Percentiles rank a stretch among this genome's conserved stretches.
phyloP scores from a whole-genome alignment of 2,888 invertebrate species.

The Oscheius sp. region DNA sequence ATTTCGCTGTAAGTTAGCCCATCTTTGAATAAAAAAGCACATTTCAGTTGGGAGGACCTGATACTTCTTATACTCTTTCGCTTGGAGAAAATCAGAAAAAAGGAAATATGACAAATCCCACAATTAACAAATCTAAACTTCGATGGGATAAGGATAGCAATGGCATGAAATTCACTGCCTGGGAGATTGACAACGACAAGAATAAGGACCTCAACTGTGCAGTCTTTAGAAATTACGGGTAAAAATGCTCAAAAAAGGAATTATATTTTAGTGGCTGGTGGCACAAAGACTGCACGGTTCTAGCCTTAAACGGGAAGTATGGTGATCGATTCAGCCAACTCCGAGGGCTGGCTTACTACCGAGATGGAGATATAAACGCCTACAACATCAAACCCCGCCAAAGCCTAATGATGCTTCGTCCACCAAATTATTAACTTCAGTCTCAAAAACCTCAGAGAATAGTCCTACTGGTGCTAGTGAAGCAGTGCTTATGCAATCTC shows the following conservation, averaged over 20 bases:
- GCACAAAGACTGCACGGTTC: constrained; percentile 50
- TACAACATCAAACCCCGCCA: constrained; percentile 49
- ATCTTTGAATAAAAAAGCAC: not conserved
- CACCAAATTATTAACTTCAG: no score
- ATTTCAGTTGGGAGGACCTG: constrained; percentile 18
- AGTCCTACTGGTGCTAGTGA: no score
- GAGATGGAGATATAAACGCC: not conserved
- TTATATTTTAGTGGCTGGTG: constrained; percentile 53
- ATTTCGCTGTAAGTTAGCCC: constrained; percentile 14
- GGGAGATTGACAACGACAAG: constrained; percentile 54
- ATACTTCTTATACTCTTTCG: not conserved
- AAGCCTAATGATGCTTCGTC: constrained; percentile 48
- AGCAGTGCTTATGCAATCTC: no score
- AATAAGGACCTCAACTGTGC: constrained; percentile 46
- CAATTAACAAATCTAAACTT: not conserved
- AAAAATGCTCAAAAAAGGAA: not conserved
- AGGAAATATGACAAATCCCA: constrained; percentile 24
- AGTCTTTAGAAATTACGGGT: constrained; percentile 53
- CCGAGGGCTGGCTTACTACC: constrained; percentile 32
- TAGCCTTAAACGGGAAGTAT: constrained; percentile 53
- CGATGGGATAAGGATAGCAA: constrained; percentile 39
- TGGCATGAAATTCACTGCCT: constrained; percentile 51
- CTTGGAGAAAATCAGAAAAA: not conserved
- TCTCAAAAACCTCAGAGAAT: no score
- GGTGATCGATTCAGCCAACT: constrained; percentile 30